Conservation (phyloP, 2,888 invertebrate genomes). For the Clostera curtula region DNA sequence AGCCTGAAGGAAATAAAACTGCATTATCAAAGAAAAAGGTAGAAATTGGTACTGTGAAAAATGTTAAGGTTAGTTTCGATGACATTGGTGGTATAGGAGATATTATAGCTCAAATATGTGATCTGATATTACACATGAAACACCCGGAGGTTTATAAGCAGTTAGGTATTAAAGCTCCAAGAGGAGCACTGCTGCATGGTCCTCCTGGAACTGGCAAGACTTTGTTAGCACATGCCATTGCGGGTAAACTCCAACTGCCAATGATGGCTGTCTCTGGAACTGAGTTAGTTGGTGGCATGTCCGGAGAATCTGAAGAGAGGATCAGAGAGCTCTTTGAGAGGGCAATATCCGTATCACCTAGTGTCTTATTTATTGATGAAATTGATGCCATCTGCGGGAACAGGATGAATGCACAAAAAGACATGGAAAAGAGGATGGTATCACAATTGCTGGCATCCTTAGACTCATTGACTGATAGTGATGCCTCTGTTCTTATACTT, state of each 20-base stretch:
- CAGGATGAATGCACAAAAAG: slow-evolving; percentile 90
- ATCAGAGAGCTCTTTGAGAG: slow-evolving; percentile 93
- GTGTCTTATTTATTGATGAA: slow-evolving; percentile 95
- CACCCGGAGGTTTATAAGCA: slow-evolving; percentile 92
- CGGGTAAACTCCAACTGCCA: slow-evolving; percentile 89
- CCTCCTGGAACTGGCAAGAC: slow-evolving; percentile 97
- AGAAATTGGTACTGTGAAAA: slow-evolving; percentile 49
- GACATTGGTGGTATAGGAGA: slow-evolving; percentile 89
- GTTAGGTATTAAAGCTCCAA: slow-evolving; percentile 89
- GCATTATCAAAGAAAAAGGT: slow-evolving; percentile 43
- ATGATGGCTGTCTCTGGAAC: slow-evolving; percentile 92
- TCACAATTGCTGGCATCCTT: slow-evolving; percentile 92
- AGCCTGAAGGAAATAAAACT: slow-evolving; percentile 42
- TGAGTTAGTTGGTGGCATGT: slow-evolving; percentile 94
- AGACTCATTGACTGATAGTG: slow-evolving; percentile 80
- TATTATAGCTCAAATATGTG: slow-evolving; percentile 80
- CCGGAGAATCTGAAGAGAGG: slow-evolving; percentile 96
- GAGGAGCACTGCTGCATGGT: slow-evolving; percentile 94
- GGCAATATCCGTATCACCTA: slow-evolving; percentile 83
- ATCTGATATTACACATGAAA: slow-evolving; percentile 87
- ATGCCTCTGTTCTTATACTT: slow-evolving; percentile 84
- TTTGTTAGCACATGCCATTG: slow-evolving; percentile 86
- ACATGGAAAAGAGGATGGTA: slow-evolving; percentile 97
- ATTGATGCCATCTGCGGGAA: slow-evolving; percentile 97
- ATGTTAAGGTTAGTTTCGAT: slow-evolving; percentile 76